Evolutionary conservation across 1,140 invertebrate genomes (phyloP).

Genomic region (Centruroides sculpturatus): DNA sequence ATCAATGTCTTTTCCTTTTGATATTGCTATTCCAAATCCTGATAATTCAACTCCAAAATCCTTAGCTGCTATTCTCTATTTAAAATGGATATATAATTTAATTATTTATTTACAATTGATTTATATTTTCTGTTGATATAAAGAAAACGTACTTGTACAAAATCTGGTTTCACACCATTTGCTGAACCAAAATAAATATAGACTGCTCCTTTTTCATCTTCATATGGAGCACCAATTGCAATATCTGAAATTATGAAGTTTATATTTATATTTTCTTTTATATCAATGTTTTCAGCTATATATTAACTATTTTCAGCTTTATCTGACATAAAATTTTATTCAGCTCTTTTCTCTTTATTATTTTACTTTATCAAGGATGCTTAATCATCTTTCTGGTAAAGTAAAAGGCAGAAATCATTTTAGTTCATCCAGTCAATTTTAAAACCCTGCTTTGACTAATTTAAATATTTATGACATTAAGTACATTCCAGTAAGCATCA

Average conservation of each 20-base stretch:
- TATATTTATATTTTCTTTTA: too few relatives aligned
- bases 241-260: conserved; percentile 26
- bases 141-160: conserved; percentile 16
- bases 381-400: too few relatives aligned
- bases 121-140: neutral
- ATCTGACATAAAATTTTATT: too few relatives aligned
- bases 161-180: conserved; percentile 15
- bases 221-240: conserved; percentile 40
- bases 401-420: too few relatives aligned
- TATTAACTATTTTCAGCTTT: too few relatives aligned
- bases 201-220: conserved; percentile 33
- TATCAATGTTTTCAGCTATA: too few relatives aligned
- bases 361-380: too few relatives aligned
- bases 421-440: too few relatives aligned
- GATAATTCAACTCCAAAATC: conserved; percentile 7
- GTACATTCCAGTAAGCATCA: too few relatives aligned
- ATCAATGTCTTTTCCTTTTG: conserved; percentile 25
- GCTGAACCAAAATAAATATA: conserved; percentile 39
- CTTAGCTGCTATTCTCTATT: conserved; percentile 10
- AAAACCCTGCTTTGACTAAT: too few relatives aligned
- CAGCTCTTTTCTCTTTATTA: too few relatives aligned
- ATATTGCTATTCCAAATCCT: conserved; percentile 26
- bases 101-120: neutral
- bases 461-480: too few relatives aligned
- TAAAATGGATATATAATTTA: neutral